phyloP scores from a whole-genome alignment of 2,888 invertebrate genomes.

The Andrena haemorrhoa region DNA sequence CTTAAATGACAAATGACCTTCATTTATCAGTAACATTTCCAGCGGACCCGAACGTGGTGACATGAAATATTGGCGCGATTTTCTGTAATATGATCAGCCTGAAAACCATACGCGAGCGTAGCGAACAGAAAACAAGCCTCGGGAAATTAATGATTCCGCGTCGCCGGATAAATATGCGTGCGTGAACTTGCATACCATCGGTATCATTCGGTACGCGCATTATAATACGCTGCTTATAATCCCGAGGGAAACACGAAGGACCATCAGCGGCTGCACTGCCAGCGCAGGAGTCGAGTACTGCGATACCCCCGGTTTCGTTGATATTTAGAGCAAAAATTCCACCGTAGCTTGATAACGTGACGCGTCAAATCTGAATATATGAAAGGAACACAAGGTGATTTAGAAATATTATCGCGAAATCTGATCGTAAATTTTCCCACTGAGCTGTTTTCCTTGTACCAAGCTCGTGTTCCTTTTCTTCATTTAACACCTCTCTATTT shows the following conservation, averaged over 20 bases:
- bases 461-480: no score
- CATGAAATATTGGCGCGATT: constrained; percentile 63
- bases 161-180: constrained; percentile 34
- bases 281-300: no score
- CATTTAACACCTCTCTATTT: no score
- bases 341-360: no score
- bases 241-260: neutral
- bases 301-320: no score
- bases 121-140: constrained; percentile 30
- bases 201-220: neutral
- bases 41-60: constrained; percentile 52
- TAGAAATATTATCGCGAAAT: no score
- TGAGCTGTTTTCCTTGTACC: no score
- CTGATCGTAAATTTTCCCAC: no score
- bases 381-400: no score
- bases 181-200: constrained; percentile 6
- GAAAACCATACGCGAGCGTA: constrained; percentile 38
- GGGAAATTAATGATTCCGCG: constrained; percentile 47
- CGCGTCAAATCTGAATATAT: no score
- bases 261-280: no score
- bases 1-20: constrained; percentile 60
- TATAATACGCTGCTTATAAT: neutral
- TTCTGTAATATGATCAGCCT: constrained; percentile 59
- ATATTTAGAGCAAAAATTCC: no score
- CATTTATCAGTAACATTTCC: constrained; percentile 60